Evolutionary conservation across 2,888 invertebrate species (phyloP).

Genomic region (Anorthoa munda): DNA sequence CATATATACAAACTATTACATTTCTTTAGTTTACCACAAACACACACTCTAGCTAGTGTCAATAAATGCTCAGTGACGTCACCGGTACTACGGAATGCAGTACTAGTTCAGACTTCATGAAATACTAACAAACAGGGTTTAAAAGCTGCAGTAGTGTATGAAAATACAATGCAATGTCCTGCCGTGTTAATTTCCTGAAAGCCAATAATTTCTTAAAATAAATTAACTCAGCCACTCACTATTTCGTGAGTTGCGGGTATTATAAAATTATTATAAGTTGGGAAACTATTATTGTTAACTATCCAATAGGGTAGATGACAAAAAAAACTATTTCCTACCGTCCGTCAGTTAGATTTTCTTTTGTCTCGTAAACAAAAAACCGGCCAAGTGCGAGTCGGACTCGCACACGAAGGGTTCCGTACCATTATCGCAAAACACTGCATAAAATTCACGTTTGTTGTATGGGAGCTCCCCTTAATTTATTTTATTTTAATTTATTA

Average conservation of each 20-base stretch:
- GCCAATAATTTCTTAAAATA: conserved; percentile 18
- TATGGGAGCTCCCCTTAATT: too few species aligned
- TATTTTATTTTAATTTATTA: too few species aligned
- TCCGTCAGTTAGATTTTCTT: too few species aligned
- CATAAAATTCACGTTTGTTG: too few species aligned
- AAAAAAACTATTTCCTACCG: too few species aligned
- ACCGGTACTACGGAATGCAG: not conserved
- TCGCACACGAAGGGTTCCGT: too few species aligned
- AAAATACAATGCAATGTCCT: conserved; percentile 20
- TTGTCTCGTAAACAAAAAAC: too few species aligned
- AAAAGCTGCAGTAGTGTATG: conserved; percentile 19
- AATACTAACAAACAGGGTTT: conserved; percentile 27
- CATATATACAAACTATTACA: too few species aligned
- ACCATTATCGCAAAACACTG: too few species aligned
- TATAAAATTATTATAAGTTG: not conserved
- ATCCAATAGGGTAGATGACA: too few species aligned
- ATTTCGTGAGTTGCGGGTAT: not conserved
- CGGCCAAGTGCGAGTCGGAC: too few species aligned
- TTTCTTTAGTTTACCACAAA: not conserved
- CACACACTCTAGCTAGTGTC: not conserved
- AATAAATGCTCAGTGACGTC: not conserved
- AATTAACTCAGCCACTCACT: conserved; percentile 4
- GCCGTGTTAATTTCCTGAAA: conserved; percentile 22
- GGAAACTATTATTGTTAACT: not conserved
- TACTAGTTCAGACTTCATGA: not conserved